Base-by-base conservation (phyloP, 2,113 vertebrate species). In the Dascyllus trimaculatus region DNA sequence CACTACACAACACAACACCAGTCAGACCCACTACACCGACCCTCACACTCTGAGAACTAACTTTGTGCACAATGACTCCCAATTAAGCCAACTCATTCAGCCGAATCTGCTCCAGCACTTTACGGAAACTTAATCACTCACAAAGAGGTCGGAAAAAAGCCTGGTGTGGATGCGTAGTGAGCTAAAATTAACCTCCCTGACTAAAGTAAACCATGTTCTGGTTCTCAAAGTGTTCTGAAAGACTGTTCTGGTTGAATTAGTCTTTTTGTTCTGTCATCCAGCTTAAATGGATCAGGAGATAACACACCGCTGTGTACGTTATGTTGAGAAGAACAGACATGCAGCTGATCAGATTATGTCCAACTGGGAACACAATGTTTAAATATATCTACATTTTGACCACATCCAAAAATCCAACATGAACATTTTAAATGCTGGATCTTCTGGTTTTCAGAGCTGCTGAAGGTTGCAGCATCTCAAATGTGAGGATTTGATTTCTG, bases 291-390 rank as follows among this genome's bases (percentile, higher is more conserved):
- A 56, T 24, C 43, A 68, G 11, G 4, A 75, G 11, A 63, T 24
- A 51, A 53, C 22, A 52, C 5, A 6, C 0, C 14, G 73, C 15
- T 25, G 13, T 14, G 24, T 72, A 60, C 60, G 21, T 58, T 76
- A 60, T 65, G 18, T 62, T 29, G 4, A 53, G 46, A 52, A 46
- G 45, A 52, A 56, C 18, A 75, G 52, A 64, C n/a, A 8, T 43
- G 29, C 4, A 56, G 2, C 70, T 11, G 68, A 81, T 63, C 61
- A 46, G 78, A 75, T 72, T 79, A 72, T 68, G 22, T 63, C 71
- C 52, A n/a, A 59, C 51, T 26, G 49, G 57, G 46, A 49, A 49
- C 68, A 59, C 13, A 26, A 59, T 26, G 43, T 60, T 61, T 48
- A 61, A 70, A 71, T 49, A 64, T 40, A 60, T 61, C 57, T 15